phyloP scores from a whole-genome alignment of 2,797 vertebrate species.

The Melanotaenia maccullochi region DNA sequence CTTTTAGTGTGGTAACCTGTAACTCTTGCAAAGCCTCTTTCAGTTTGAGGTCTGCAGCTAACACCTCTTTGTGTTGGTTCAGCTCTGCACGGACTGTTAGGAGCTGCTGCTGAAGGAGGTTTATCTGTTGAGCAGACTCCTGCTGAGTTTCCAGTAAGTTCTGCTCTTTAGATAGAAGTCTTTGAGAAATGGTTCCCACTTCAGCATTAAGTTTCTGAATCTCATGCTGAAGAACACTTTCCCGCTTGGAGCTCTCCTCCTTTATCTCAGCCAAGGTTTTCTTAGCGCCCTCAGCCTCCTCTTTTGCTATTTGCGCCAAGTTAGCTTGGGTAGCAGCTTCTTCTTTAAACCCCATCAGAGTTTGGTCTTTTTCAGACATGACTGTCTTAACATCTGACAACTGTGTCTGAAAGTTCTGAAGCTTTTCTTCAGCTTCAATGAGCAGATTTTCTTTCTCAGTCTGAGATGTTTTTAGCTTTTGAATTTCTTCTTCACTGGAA shows the following conservation, averaged over 20 bases:
- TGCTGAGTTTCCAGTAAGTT: conserved; percentile 38
- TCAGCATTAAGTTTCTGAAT: conserved; percentile 48
- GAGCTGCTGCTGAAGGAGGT: conserved; percentile 55
- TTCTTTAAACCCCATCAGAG: conserved; percentile 64
- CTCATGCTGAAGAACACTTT: conserved; percentile 30
- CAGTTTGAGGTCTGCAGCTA: conserved; percentile 27
- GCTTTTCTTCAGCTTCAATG: conserved; percentile 45
- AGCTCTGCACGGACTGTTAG: conserved; percentile 31
- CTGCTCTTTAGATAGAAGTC: conserved; percentile 54
- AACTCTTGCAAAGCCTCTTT: conserved; percentile 32
- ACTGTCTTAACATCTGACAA: conserved; percentile 40
- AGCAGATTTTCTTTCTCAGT: conserved; percentile 38
- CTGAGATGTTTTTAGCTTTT: conserved; percentile 33
- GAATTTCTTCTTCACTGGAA: conserved; percentile 33
- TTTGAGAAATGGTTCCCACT: conserved; percentile 29
- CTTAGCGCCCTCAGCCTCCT: conserved; percentile 59
- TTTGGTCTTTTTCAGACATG: conserved; percentile 54
- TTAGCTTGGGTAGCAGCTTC: conserved; percentile 72
- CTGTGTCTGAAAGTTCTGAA: conserved; percentile 46
- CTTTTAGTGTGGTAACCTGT: conserved; percentile 25
- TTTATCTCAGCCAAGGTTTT: conserved; percentile 49
- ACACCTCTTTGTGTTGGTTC: conserved; percentile 31
- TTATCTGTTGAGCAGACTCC: conserved; percentile 39
- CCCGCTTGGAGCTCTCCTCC: conserved; percentile 37
- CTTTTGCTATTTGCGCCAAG: conserved; percentile 62